Evolutionary conservation across 2,113 vertebrate species (phyloP).

Genomic region (Odontophorus gujanensis): DNA sequence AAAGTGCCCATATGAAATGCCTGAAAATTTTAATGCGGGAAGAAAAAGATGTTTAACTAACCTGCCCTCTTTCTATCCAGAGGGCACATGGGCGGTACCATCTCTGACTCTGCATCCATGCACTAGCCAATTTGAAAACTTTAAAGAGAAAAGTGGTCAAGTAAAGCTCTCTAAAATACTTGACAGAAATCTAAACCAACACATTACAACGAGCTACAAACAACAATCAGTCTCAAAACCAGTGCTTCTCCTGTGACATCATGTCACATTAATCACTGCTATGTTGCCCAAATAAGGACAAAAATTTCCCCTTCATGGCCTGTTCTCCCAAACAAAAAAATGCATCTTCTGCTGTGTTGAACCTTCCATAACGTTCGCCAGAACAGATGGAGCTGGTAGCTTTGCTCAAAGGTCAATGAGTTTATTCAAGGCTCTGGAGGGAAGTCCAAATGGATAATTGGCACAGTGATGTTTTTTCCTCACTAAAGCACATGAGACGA

Average conservation of each 20-base stretch:
- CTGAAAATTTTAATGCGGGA: neutral
- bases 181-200: slow-evolving; percentile 49
- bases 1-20: neutral
- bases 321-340: slow-evolving; percentile 25
- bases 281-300: slow-evolving; percentile 57
- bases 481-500: neutral
- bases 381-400: neutral
- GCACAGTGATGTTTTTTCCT: neutral
- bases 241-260: slow-evolving; percentile 32
- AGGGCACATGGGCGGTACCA: neutral
- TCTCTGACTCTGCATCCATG: neutral
- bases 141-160: neutral
- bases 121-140: neutral
- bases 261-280: slow-evolving; percentile 20
- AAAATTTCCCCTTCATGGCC: slow-evolving; percentile 33
- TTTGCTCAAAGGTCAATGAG: neutral
- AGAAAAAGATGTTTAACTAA: neutral
- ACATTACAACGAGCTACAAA: slow-evolving; percentile 11
- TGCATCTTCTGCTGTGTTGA: neutral
- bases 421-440: neutral
- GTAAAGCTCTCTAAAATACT: neutral
- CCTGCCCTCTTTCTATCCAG: neutral
- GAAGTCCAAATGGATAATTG: neutral
- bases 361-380: neutral
- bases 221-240: neutral